phyloP scores from a whole-genome alignment of 2,113 vertebrate genomes.

The Triplophysa siluroides region DNA sequence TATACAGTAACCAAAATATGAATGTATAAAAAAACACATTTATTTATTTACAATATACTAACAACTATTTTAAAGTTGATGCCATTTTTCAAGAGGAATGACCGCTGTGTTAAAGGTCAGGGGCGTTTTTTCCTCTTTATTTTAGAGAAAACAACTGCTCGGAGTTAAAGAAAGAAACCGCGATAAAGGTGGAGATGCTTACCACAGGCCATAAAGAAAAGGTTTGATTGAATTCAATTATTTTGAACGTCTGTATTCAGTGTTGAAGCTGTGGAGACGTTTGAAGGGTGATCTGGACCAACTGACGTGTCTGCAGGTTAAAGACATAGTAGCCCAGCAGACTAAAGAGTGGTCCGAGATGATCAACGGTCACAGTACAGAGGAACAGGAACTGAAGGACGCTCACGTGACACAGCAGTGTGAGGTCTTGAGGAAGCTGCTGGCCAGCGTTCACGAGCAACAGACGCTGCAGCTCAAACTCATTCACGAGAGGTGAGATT shows the following conservation, averaged over 20 bases:
- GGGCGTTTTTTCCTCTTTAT: constrained; percentile 1
- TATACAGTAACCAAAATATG: too few species aligned
- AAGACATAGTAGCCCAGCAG: constrained; percentile 94
- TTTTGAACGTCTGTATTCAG: too few species aligned
- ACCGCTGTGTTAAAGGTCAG: too few species aligned
- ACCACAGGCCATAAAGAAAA: constrained; percentile 93
- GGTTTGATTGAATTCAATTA: constrained; percentile 69
- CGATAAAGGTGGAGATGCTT: constrained; percentile 92
- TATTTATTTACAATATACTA: too few species aligned
- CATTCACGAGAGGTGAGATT: constrained; percentile 88
- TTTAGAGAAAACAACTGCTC: constrained; percentile 93
- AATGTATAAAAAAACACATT: too few species aligned
- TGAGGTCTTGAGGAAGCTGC: constrained; percentile 88
- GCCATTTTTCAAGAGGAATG: neutral
- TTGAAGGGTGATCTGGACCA: too few species aligned
- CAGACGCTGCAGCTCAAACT: constrained; percentile 92
- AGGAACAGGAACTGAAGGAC: constrained; percentile 92
- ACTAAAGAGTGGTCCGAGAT: constrained; percentile 98
- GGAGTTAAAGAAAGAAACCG: constrained; percentile 97
- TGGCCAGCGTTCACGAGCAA: constrained; percentile 87
- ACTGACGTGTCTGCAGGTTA: constrained; percentile 75
- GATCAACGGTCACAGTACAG: constrained; percentile 85
- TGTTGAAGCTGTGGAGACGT: too few species aligned
- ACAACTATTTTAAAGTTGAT: too few species aligned
- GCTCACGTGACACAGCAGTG: constrained; percentile 92